Evolutionary conservation across 2,888 invertebrate species (phyloP).

Genomic region (Alloplasta piceator): DNA sequence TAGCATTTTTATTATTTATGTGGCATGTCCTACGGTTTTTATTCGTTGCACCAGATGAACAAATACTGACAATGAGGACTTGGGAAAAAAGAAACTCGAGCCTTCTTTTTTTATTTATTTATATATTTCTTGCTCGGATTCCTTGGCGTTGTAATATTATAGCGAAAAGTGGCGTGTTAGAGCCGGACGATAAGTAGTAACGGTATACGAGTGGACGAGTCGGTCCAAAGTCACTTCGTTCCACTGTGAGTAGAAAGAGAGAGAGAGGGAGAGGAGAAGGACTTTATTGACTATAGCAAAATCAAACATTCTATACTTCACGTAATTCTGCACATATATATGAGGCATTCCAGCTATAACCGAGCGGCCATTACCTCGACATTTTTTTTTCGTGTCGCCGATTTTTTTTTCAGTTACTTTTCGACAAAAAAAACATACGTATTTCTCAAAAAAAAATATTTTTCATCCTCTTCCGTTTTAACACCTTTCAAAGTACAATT

Average conservation of each 20-base stretch:
- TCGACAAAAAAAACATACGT: no score
- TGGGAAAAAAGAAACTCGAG: no score
- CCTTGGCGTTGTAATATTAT: slow-evolving; percentile 34
- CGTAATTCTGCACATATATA: neutral
- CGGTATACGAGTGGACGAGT: slow-evolving; percentile 31
- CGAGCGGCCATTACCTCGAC: no score
- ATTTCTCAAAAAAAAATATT: no score
- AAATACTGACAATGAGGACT: no score
- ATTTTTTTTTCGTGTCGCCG: no score
- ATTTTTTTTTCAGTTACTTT: no score
- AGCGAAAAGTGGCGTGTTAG: slow-evolving; percentile 12
- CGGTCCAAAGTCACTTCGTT: slow-evolving; percentile 49
- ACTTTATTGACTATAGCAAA: slow-evolving; percentile 15
- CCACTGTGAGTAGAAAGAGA: slow-evolving; percentile 2
- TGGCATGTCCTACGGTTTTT: neutral
- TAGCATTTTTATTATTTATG: neutral
- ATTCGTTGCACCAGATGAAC: neutral
- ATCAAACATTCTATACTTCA: slow-evolving; percentile 18
- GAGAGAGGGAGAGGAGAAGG: neutral
- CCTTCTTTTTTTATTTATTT: neutral
- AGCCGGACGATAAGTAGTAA: slow-evolving; percentile 38
- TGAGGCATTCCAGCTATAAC: no score
- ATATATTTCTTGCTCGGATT: slow-evolving; percentile 29
- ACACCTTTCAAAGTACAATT: no score
- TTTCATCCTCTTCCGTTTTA: no score